These are phyloP conservation scores for Lepeophtheirus salmonis DNA, from an alignment of 1,140 invertebrate genomes.

Conservation along the genomic window DNA sequence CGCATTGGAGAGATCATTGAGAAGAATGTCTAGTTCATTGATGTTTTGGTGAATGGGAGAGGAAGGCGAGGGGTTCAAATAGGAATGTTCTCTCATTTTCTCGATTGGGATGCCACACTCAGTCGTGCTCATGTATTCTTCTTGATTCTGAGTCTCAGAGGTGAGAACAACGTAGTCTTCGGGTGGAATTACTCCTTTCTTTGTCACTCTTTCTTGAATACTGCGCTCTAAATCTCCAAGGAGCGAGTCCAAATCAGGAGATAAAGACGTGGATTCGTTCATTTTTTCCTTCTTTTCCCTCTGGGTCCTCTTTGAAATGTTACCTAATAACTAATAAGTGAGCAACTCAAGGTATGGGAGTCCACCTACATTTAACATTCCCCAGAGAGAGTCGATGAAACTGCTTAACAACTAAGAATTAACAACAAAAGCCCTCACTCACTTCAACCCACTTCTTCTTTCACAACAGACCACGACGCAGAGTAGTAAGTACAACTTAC, in stretches of 20 bases:
- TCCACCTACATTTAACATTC: no score
- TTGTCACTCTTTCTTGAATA: background rate
- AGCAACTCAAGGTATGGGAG: no score
- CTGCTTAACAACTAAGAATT: no score
- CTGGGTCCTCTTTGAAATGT: no score
- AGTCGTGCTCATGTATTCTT: background rate
- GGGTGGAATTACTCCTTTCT: no score
- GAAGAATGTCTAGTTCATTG: constrained; percentile 8
- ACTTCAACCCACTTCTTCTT: no score
- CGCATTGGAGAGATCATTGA: constrained; percentile 11
- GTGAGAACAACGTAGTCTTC: background rate
- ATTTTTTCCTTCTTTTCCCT: background rate
- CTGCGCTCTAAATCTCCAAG: background rate
- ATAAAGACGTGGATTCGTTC: background rate
- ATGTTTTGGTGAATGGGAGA: constrained; percentile 2
- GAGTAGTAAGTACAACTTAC: no score
- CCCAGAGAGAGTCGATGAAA: no score
- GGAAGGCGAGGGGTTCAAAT: background rate
- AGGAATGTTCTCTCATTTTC: background rate
- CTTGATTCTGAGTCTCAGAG: background rate
- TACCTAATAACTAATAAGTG: no score
- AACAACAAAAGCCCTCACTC: no score
- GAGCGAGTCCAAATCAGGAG: background rate
- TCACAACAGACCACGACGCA: no score
- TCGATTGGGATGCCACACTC: no score